These are phyloP conservation scores for Microtus montanus DNA, from an alignment of 2,113 vertebrate species.

Conservation along the genomic window DNA sequence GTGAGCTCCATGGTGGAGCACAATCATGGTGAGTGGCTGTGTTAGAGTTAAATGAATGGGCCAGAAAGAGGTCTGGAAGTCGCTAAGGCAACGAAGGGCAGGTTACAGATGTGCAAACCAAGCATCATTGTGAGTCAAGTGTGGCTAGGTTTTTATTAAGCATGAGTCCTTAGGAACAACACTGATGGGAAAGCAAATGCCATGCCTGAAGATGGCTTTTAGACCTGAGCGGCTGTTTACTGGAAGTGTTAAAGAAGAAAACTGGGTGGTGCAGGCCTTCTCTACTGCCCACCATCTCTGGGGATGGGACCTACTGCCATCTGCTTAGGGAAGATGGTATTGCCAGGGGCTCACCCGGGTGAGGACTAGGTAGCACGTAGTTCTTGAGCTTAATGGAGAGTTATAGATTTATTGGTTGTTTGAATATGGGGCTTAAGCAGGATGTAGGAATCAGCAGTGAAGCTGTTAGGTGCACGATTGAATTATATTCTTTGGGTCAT, in stretches of 20 bases:
- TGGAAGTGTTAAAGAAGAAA: background rate
- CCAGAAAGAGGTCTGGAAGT: background rate
- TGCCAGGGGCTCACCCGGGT: background rate
- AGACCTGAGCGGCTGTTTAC: background rate
- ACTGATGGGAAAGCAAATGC: background rate
- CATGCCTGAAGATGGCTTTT: background rate
- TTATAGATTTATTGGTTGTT: background rate
- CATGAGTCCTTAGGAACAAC: background rate
- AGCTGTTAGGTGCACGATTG: background rate
- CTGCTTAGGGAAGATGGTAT: background rate
- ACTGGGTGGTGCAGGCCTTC: background rate
- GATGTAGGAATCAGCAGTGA: background rate
- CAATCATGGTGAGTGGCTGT: background rate
- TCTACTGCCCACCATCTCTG: background rate
- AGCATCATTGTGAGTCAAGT: background rate
- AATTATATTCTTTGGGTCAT: background rate
- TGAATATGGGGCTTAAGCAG: background rate
- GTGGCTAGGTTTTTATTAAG: background rate
- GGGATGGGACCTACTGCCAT: too few relatives aligned
- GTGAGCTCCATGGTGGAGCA: background rate
- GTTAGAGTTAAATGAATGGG: background rate
- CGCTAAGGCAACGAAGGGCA: too few relatives aligned
- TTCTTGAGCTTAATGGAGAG: background rate
- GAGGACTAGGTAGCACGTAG: background rate
- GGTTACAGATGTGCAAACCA: background rate